These are phyloP conservation scores for Jaculus jaculus DNA, from an alignment of 2,113 vertebrate genomes.

Conservation along the genomic window DNA sequence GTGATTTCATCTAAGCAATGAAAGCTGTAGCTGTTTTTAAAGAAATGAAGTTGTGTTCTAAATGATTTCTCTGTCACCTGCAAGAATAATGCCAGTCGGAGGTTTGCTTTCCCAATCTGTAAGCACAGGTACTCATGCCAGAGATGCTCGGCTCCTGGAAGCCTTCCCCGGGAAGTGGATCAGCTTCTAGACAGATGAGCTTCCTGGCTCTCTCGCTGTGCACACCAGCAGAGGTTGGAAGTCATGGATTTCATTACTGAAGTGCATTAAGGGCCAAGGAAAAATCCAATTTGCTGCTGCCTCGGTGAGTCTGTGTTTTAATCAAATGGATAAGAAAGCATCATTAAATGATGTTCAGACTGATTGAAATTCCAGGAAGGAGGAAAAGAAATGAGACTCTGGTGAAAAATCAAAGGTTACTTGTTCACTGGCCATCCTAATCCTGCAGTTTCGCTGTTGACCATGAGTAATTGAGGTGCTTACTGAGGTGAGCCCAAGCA, in stretches of 20 bases:
- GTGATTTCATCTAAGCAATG: slow-evolving; percentile 58
- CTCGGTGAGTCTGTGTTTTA: slow-evolving; percentile 65
- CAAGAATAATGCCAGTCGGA: background rate
- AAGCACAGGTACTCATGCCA: background rate
- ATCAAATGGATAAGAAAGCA: slow-evolving; percentile 63
- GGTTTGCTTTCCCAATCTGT: background rate
- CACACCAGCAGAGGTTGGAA: background rate
- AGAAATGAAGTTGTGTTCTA: slow-evolving; percentile 43
- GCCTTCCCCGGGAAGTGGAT: background rate
- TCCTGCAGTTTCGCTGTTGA: background rate
- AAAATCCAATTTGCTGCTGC: slow-evolving; percentile 73
- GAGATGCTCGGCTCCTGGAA: background rate
- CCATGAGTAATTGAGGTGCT: background rate
- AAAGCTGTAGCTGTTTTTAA: slow-evolving; percentile 63
- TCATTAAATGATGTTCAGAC: slow-evolving; percentile 47
- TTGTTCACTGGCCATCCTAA: background rate
- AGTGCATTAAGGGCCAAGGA: slow-evolving; percentile 49
- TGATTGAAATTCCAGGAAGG: slow-evolving; percentile 62
- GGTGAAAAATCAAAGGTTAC: background rate
- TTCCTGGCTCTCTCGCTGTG: background rate
- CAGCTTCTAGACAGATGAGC: slow-evolving; percentile 43
- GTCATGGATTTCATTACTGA: slow-evolving; percentile 74
- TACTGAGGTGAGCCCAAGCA: background rate
- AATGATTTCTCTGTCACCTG: slow-evolving; percentile 18
- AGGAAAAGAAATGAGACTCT: slow-evolving; percentile 58